Evolutionary conservation across 2,888 invertebrate species (phyloP), one percentile per base, ranked within the genome.

Genomic region (Pristionchus japonicus): DNA sequence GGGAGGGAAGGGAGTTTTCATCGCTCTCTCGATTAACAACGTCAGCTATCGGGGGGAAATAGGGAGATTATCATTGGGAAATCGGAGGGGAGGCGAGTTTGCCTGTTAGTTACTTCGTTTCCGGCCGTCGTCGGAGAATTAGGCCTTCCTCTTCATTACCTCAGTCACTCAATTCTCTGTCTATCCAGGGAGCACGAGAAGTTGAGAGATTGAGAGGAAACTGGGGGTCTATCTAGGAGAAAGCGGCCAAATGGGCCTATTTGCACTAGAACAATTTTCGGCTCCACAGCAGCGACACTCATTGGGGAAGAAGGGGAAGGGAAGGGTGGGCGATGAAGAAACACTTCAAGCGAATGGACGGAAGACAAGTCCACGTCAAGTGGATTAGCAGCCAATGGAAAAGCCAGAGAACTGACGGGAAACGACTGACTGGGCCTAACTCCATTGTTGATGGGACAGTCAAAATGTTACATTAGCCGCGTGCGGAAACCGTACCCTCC

Each of bases 51-150:
- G 64, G 31, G n/a, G n/a, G n/a, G n/a, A n/a, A n/a, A n/a, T n/a
- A n/a, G n/a, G n/a, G 11, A 27, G 64, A 67, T 70, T 37, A 70
- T 34, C 37, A 70, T n/a, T n/a, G n/a, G n/a, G n/a, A 70, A 34
- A 31, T 70, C n/a, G 3, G 67, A 20, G 67, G 37, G 40, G 40
- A 23, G 64, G 37, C 6, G 40, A n/a, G 11, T 20, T 43, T 7
- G 77, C 43, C 77, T 77, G 77, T 77, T 43, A 77, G 77, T 77
- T 77, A 20, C 77, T 77, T 47, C 77, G 77, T 77, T 77, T 77
- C 77, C 77, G 77, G 77, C 9, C 7, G 57, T 20, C 11, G 17
- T 17, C n/a, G n/a, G n/a, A 74, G 40, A 27, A 43, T n/a, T 40
- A 40, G 77, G 27, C 40, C 7, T 9, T 1, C 27, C 77, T 43